Evolutionary conservation across 1,140 invertebrate genomes (phyloP).

Genomic region (Anastatus disparis): DNA sequence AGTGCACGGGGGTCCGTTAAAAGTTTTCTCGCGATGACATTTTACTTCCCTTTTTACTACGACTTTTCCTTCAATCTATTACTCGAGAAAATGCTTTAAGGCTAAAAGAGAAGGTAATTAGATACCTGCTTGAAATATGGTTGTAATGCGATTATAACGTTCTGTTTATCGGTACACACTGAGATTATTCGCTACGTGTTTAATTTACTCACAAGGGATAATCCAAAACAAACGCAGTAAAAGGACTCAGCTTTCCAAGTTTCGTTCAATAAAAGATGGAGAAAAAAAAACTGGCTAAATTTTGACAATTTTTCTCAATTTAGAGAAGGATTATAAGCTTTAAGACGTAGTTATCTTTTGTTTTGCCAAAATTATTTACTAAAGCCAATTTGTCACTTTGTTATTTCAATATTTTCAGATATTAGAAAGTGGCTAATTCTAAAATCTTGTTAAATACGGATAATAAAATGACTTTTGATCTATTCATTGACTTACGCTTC

Average conservation of each 20-base stretch:
- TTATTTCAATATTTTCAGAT: slow-evolving; percentile 26
- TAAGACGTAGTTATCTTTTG: too few species aligned
- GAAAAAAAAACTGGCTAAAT: too few species aligned
- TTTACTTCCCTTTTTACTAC: not conserved
- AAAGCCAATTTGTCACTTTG: slow-evolving; percentile 21
- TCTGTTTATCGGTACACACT: slow-evolving; percentile 40
- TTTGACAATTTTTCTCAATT: too few species aligned
- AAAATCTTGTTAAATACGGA: slow-evolving; percentile 17
- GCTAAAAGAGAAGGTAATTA: slow-evolving; percentile 31
- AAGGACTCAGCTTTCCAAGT: too few species aligned
- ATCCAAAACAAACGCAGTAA: slow-evolving; percentile 49
- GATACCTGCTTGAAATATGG: slow-evolving; percentile 48
- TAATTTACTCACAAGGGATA: slow-evolving; percentile 42
- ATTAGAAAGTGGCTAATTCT: slow-evolving; percentile 3
- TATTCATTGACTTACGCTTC: too few species aligned
- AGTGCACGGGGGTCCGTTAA: not conserved
- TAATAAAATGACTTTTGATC: too few species aligned
- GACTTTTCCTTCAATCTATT: too few species aligned
- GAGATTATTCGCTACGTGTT: slow-evolving; percentile 38
- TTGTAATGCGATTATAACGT: slow-evolving; percentile 44
- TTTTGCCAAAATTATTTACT: too few species aligned
- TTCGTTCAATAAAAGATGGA: too few species aligned
- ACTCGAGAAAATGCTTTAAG: too few species aligned
- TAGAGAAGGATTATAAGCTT: too few species aligned
- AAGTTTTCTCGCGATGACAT: not conserved